Base-by-base conservation (phyloP, 2,888 invertebrate species). In the Luperina testacea region DNA sequence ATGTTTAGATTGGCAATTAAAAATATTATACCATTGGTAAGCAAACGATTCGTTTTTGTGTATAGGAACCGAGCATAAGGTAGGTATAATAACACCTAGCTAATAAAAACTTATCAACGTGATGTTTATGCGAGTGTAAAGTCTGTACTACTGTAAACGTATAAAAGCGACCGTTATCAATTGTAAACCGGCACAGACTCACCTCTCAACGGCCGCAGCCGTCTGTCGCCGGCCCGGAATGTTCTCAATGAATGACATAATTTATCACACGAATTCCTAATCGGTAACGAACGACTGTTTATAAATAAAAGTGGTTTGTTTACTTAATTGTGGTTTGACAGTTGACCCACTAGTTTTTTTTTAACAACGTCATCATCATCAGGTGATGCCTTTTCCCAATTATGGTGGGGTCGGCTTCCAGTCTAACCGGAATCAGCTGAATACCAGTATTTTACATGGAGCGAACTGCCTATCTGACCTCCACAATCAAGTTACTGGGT, bases 131-230 rank as follows among this genome's bases (percentile, higher is more conserved):
- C 78, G 32, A 78, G 61, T 61, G 27, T 80, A 42, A 61, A 71
- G 20, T 53, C 32, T n/a, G 61, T n/a, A 32, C 77, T 32, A 63
- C 15, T 57, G 11, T 48, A 64, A 64, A 79, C 69, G 67, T 78
- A 38, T 15, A 61, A n/a, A n/a, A 57, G 0, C 11, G 27, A 51
- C 81, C 70, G 85, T 82, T 82, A 80, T 70, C 85, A 85, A 85
- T 82, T 85, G 69, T 73, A 53, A 61, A 57, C 48, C 65, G 73
- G 42, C 61, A 81, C 57, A 32, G 53, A 53, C 20, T 13, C 6
- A 38, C 8, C 2, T 59, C n/a, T 42, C 85, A 80, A 65, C 83
- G 80, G 69, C 11, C 32, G 53, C 48, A 13, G 53, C 20, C 17
- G 38, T 32, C 24, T 20, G 32, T 11, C 45, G 42, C 6, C 42